These are phyloP conservation scores for Philhelius pedissequus DNA, from an alignment of 2,888 invertebrate species.

Conservation along the genomic window DNA sequence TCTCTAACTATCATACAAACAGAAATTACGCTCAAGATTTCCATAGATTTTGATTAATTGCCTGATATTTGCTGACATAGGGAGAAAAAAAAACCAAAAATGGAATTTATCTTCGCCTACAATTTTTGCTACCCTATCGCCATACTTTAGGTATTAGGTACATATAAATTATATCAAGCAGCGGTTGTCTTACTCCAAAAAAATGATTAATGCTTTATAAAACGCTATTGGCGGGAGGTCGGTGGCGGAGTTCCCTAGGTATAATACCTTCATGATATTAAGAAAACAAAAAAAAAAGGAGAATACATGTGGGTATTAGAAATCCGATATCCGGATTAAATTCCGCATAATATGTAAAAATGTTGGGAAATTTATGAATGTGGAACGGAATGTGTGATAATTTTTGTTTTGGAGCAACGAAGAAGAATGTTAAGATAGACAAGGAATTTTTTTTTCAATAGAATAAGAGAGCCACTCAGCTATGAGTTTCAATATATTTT, in stretches of 20 bases:
- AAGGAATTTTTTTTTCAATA: not conserved
- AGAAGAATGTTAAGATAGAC: not conserved
- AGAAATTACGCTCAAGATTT: slow-evolving; percentile 34
- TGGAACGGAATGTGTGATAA: slow-evolving; percentile 14
- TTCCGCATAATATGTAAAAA: slow-evolving; percentile 63
- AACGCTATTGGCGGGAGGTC: not conserved
- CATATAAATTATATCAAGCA: slow-evolving; percentile 5
- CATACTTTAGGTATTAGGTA: too few relatives aligned
- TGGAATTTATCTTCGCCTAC: slow-evolving; percentile 27
- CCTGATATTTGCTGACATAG: slow-evolving; percentile 3
- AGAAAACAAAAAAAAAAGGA: not conserved
- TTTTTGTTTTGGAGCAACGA: not conserved
- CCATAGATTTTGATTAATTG: slow-evolving; percentile 58
- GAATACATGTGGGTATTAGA: slow-evolving; percentile 48
- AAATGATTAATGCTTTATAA: slow-evolving; percentile 28
- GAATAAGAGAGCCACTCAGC: not conserved
- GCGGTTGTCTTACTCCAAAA: slow-evolving; percentile 29
- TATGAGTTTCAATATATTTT: not conserved
- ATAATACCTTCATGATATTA: not conserved
- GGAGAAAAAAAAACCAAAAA: slow-evolving; percentile 6
- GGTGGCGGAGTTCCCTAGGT: not conserved
- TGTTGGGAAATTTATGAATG: slow-evolving; percentile 52
- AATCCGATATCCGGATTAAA: slow-evolving; percentile 71
- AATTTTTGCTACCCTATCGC: slow-evolving; percentile 12
- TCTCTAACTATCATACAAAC: slow-evolving; percentile 31